A percentile compares a stretch with the other conserved stretches of the same genome.
Conservation (phyloP, 2,113 vertebrate species). For the Elephantulus edwardii region DNA sequence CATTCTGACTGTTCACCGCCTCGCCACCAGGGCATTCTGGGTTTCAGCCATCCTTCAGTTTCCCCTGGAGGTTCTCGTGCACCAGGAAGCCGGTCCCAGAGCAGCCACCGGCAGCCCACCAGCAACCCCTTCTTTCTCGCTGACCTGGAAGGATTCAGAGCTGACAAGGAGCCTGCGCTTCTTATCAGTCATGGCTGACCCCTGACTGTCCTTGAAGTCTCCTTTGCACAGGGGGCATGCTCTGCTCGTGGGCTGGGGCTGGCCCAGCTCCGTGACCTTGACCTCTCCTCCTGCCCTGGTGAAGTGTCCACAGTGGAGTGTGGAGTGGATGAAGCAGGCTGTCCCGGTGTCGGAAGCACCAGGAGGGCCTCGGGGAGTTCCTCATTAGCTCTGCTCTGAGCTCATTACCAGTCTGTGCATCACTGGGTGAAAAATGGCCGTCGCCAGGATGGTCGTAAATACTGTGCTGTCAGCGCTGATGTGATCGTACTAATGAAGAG, state of each 20-base stretch:
- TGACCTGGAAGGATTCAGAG: background rate
- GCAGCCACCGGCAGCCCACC: accelerated
- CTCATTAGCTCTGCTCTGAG: conserved; percentile 70
- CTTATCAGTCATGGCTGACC: background rate
- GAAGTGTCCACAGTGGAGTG: background rate
- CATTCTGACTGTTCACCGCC: no score
- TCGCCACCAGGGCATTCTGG: no score
- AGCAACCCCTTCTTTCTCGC: background rate
- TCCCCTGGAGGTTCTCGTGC: background rate
- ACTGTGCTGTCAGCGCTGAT: conserved; percentile 83
- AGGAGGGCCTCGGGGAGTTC: conserved; percentile 52
- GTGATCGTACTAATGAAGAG: conserved; percentile 85
- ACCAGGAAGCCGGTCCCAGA: background rate
- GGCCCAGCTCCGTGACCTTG: background rate
- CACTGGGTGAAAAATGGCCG: conserved; percentile 79
- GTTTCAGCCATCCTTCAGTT: no score
- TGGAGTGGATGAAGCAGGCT: background rate
- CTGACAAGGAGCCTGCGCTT: background rate
- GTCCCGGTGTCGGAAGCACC: background rate
- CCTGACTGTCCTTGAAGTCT: background rate
- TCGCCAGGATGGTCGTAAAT: conserved; percentile 77
- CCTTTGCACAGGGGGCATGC: background rate
- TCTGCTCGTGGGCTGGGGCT: accelerated
- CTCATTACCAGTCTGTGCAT: conserved; percentile 79
- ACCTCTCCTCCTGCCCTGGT: background rate